Evolutionary conservation across 1,140 invertebrate species (phyloP), one percentile per base, ranked within the genome.

Genomic region (Hypothenemus hampei): DNA sequence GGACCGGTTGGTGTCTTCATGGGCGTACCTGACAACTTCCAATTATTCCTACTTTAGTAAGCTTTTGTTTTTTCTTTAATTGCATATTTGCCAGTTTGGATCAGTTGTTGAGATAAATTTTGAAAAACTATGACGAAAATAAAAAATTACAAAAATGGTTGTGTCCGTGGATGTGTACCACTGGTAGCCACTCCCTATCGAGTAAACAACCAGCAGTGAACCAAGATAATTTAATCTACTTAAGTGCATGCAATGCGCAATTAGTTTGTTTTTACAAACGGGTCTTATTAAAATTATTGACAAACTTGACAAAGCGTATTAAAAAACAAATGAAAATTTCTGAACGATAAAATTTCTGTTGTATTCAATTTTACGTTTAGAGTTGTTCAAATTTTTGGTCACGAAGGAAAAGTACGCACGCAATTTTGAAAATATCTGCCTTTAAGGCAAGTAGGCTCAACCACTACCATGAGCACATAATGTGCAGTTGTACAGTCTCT

Each of bases 141-240:
- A n/a, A n/a, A n/a, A n/a, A n/a, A n/a, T n/a, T n/a, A n/a, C n/a
- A n/a, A n/a, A n/a, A n/a, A n/a, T n/a, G n/a, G n/a, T n/a, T n/a
- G n/a, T n/a, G n/a, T n/a, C n/a, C n/a, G n/a, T n/a, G n/a, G n/a
- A n/a, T n/a, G n/a, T n/a, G 26, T 31, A 31, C 26, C 26, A 31
- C 26, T 31, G 26, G 26, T 35, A n/a, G 16, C 40, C 55, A 46
- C 55, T 40, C 55, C 48, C 26, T 44, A n/a, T 20, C 11, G 44
- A 48, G 31, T 29, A 33, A 50, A 56, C 16, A 16, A 37, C 31
- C 31, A 20, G 22, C 36, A 49, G 47, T 37, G 37, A 33, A 13
- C 44, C 11, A 19, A 24, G 21, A 49, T 49, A 49, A 49, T 49
- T 33, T 49, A 39, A 39, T 49, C 47, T 39, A 35, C 31, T 26